phyloP scores from a whole-genome alignment of 2,113 vertebrate species.

The Perognathus longimembris region DNA sequence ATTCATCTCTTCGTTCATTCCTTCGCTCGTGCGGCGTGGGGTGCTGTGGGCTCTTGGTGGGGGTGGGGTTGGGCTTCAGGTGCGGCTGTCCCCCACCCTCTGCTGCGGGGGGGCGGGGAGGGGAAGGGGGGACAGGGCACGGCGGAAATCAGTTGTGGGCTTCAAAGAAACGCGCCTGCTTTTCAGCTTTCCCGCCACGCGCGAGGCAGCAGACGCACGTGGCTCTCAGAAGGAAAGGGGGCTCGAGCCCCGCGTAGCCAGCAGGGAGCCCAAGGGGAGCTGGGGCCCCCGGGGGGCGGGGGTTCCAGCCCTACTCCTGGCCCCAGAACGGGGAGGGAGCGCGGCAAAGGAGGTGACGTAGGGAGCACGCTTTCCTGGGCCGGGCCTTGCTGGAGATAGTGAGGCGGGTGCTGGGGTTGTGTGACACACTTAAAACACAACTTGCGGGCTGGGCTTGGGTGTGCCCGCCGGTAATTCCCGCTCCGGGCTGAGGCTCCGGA shows the following conservation, averaged over 20 bases:
- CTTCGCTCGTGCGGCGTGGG: neutral
- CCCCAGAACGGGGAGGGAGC: neutral
- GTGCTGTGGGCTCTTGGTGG: neutral
- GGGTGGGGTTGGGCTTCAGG: too few relatives aligned
- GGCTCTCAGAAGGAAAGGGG: neutral
- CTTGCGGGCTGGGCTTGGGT: neutral
- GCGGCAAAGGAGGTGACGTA: neutral
- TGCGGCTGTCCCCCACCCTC: neutral
- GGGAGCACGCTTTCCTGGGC: slow-evolving; percentile 19
- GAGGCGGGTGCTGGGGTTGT: neutral
- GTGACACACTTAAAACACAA: neutral
- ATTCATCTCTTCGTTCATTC: slow-evolving; percentile 34
- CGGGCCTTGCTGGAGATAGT: neutral
- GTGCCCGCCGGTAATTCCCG: too few relatives aligned
- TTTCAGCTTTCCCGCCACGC: slow-evolving; percentile 14
- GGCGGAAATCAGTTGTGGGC: too few relatives aligned
- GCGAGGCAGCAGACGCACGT: neutral
- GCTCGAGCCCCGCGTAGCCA: too few relatives aligned
- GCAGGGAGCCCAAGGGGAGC: too few relatives aligned
- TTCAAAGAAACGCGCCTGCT: neutral
- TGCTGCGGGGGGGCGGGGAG: too few relatives aligned
- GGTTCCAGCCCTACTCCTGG: too few relatives aligned
- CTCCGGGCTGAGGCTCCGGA: too few relatives aligned
- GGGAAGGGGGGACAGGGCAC: too few relatives aligned
- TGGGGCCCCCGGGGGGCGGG: too few relatives aligned